Percentiles rank a stretch among this genome's conserved stretches.
phyloP scores from a whole-genome alignment of 1,140 invertebrate genomes.

The Cepaea nemoralis region DNA sequence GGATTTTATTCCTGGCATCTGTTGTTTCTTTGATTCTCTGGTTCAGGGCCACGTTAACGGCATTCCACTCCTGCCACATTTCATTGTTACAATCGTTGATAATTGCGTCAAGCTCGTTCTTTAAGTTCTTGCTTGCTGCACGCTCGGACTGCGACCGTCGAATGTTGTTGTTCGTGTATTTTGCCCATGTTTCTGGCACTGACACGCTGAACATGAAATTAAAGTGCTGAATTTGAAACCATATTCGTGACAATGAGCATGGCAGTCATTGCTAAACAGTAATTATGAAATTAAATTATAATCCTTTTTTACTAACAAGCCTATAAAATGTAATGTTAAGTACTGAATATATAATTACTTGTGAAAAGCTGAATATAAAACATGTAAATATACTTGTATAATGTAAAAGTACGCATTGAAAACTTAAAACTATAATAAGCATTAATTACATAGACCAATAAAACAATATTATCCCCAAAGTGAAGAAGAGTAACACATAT shows the following conservation, averaged over 20 bases:
- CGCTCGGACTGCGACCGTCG: conserved; percentile 88
- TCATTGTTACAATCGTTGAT: conserved; percentile 86
- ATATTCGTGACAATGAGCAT: neutral
- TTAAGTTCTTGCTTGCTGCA: conserved; percentile 84
- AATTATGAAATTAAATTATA: no score
- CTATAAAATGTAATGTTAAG: no score
- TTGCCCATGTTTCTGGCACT: conserved; percentile 88
- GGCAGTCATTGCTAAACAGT: no score
- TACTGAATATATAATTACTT: no score
- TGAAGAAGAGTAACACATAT: no score
- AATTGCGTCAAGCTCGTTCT: conserved; percentile 83
- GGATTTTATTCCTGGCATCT: conserved; percentile 80
- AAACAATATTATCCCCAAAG: no score
- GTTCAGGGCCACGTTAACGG: conserved; percentile 69
- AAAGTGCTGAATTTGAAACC: neutral
- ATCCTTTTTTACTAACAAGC: no score
- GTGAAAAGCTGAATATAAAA: no score
- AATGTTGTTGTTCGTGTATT: conserved; percentile 86
- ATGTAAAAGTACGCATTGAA: no score
- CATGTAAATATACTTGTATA: no score
- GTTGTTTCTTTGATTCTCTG: conserved; percentile 69
- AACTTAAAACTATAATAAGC: no score
- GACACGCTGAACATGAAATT: conserved; percentile 76
- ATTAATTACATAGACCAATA: no score
- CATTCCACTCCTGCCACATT: conserved; percentile 92